Evolutionary conservation across 1,140 invertebrate genomes (phyloP).

Genomic region (Achatina immaculata): DNA sequence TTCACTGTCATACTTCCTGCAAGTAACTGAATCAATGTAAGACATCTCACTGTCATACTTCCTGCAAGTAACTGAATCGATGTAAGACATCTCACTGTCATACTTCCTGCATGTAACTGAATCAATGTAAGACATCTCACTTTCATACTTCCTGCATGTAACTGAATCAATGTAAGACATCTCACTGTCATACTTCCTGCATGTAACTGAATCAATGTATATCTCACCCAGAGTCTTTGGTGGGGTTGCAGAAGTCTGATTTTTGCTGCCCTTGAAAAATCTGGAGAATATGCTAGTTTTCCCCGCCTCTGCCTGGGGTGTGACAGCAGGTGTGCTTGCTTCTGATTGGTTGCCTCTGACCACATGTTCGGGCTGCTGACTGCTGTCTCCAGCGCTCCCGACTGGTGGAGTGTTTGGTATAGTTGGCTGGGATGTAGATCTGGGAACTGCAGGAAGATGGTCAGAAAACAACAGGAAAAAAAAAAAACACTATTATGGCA

Average conservation of each 20-base stretch:
- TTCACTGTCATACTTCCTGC: too few relatives aligned
- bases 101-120: too few relatives aligned
- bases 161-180: too few relatives aligned
- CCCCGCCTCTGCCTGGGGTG: slow-evolving; percentile 50
- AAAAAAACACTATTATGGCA: too few relatives aligned
- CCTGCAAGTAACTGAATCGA: too few relatives aligned
- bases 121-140: too few relatives aligned
- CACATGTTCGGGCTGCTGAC: slow-evolving; percentile 26
- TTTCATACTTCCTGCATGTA: too few relatives aligned
- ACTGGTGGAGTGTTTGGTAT: slow-evolving; percentile 31
- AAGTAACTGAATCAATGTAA: too few relatives aligned
- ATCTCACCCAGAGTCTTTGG: slow-evolving; percentile 27
- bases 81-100: too few relatives aligned
- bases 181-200: too few relatives aligned
- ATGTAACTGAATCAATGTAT: too few relatives aligned
- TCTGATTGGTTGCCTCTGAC: slow-evolving; percentile 39
- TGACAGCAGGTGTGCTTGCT: slow-evolving; percentile 40
- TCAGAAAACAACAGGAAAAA: neutral
- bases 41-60: too few relatives aligned
- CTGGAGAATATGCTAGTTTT: slow-evolving; percentile 67
- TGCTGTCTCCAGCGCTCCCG: slow-evolving; percentile 26
- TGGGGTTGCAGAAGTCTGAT: neutral
- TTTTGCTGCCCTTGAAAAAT: slow-evolving; percentile 60
- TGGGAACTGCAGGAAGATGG: slow-evolving; percentile 63
- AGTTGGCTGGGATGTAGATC: slow-evolving; percentile 61